Evolutionary conservation across 2,797 vertebrate genomes (phyloP).

Genomic region (Thamnophis elegans): DNA sequence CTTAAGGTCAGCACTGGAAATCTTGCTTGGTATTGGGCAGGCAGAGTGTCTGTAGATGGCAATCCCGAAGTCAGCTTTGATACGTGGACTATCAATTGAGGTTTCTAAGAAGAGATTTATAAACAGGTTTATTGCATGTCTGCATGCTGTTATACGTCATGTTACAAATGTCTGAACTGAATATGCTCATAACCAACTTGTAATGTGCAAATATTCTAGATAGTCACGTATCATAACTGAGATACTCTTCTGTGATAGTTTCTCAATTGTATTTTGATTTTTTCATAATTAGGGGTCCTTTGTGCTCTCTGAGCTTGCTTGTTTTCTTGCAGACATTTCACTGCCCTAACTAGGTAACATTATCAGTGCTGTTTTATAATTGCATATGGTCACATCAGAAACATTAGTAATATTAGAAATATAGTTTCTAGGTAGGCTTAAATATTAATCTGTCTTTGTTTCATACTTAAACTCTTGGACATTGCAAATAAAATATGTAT

Average conservation of each 20-base stretch:
- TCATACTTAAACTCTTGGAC: background rate
- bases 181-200: background rate
- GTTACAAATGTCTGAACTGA: background rate
- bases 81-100: background rate
- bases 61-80: background rate
- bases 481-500: background rate
- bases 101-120: background rate
- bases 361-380: background rate
- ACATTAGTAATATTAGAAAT: background rate
- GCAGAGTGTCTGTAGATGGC: background rate
- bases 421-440: background rate
- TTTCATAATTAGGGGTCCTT: background rate
- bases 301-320: too few species aligned
- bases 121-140: background rate
- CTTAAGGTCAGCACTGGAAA: background rate
- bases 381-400: background rate
- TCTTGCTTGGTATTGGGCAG: background rate
- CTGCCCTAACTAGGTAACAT: too few species aligned
- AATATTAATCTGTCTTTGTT: background rate
- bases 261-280: background rate
- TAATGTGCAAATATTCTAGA: background rate
- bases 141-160: background rate
- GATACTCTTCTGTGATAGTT: background rate
- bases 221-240: background rate
- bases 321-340: too few species aligned